Evolutionary conservation across 2,888 invertebrate genomes (phyloP), one percentile per base, ranked within the genome.

Genomic region (Lasioglossum pauxillum): DNA sequence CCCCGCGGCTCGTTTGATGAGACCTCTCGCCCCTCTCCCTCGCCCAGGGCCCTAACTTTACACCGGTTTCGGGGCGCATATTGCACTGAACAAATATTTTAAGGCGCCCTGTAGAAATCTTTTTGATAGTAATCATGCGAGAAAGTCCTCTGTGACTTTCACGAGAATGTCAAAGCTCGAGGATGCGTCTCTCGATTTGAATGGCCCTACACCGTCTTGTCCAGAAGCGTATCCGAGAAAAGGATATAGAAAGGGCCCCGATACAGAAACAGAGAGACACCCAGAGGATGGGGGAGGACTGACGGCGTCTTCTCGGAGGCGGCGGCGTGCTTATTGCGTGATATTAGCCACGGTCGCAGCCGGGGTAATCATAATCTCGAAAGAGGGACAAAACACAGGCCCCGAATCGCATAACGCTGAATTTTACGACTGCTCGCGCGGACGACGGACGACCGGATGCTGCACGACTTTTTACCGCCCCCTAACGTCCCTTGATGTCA

Each of bases 291-390:
- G 76, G 71, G 64, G 69, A 74, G 74, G 79, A 64, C 73, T 64
- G 78, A 75, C 60, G 78, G 83, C 78, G 83, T 76, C 90, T 80
- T 86, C 88, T 87, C 81, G 87, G 87, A 86, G 78, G 83, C 89
- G 80, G 83, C 89, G 78, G 90, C 88, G 88, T 88, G 91, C 90
- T 94, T 92, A 93, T 94, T 93, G 93, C 93, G 89, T 92, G 94
- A 93, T 93, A 94, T 94, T 95, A 93, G 94, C 93, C 92, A 94
- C 94, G 94, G 93, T 92, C 91, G 92, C 91, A 88, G 90, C 91
- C 88, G 88, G 90, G 92, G 93, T 92, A 93, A 94, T 94, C 93
- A 93, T 93, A 94, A 94, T 94, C 92, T 92, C 89, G 89, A 91
- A 92, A 88, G 90, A 88, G 87, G 92, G 93, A 94, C 94, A 93